Conservation (phyloP, 2,113 vertebrate species). For the Lasiurus borealis region DNA sequence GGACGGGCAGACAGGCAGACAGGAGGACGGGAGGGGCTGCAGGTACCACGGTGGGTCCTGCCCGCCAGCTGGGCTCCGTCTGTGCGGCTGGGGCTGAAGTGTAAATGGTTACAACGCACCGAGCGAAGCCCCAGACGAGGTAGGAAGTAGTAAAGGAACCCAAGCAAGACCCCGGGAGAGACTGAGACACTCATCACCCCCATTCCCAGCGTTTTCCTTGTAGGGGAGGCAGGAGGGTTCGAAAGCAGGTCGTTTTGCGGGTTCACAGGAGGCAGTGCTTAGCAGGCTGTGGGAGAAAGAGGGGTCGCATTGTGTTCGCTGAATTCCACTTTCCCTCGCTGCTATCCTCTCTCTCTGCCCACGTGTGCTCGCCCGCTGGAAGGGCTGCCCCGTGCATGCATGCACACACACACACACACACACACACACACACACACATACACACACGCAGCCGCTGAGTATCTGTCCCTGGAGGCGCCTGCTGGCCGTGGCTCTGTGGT, state of each 20-base stretch:
- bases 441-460: no score
- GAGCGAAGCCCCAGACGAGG: background rate
- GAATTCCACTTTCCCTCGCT: background rate
- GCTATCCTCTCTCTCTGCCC: background rate
- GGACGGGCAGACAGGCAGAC: no score
- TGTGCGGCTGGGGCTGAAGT: background rate
- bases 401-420: no score
- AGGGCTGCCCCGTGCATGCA: background rate
- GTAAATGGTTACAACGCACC: no score
- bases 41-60: no score
- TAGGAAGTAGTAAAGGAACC: background rate
- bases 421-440: no score
- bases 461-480: background rate
- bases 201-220: background rate
- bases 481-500: background rate
- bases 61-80: background rate
- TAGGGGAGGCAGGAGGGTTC: background rate
- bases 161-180: background rate
- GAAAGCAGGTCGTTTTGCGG: background rate
- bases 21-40: accelerated
- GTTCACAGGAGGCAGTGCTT: background rate
- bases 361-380: accelerated
- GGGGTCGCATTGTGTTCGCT: background rate
- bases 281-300: background rate
- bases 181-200: background rate